These are phyloP conservation scores for Cataglyphis cursor DNA, from an alignment of 2,888 invertebrate genomes.

Conservation along the genomic window DNA sequence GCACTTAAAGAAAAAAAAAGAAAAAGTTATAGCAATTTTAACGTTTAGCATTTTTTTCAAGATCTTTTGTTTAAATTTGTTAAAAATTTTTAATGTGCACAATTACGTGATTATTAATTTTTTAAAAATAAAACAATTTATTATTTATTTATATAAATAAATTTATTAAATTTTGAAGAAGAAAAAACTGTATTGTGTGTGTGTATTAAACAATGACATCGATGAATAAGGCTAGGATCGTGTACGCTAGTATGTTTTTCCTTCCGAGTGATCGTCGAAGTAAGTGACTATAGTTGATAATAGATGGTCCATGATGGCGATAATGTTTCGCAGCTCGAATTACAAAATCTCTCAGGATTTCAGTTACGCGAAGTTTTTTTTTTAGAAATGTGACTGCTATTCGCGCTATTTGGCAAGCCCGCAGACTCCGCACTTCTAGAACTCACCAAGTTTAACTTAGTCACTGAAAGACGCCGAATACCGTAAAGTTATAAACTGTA, in stretches of 20 bases:
- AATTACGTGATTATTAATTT: not conserved
- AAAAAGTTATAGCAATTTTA: not conserved
- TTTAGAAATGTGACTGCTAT: not conserved
- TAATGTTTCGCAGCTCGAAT: conserved; percentile 10
- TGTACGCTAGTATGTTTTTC: not conserved
- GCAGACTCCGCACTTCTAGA: conserved; percentile 51
- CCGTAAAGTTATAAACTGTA: conserved; percentile 66
- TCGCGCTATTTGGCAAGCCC: conserved; percentile 61
- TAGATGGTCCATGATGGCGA: conserved; percentile 33
- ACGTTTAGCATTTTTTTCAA: not conserved
- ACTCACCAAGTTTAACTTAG: conserved; percentile 49
- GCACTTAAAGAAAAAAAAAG: not conserved
- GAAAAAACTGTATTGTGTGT: not conserved
- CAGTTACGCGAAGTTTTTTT: conserved; percentile 13
- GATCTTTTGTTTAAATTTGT: not conserved
- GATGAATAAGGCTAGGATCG: not conserved
- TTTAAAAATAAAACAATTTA: not conserved
- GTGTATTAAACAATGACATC: not conserved
- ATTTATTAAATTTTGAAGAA: not conserved
- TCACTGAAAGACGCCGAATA: conserved; percentile 45
- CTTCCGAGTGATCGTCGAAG: not conserved
- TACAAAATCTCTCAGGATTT: conserved; percentile 14
- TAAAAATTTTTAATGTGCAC: not conserved
- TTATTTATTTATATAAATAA: too few relatives aligned
- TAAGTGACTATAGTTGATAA: conserved; percentile 44